A percentile compares a stretch with the other conserved stretches of the same genome.
Conservation (phyloP, 2,888 invertebrate species). For the Drosophila glabriapex region DNA sequence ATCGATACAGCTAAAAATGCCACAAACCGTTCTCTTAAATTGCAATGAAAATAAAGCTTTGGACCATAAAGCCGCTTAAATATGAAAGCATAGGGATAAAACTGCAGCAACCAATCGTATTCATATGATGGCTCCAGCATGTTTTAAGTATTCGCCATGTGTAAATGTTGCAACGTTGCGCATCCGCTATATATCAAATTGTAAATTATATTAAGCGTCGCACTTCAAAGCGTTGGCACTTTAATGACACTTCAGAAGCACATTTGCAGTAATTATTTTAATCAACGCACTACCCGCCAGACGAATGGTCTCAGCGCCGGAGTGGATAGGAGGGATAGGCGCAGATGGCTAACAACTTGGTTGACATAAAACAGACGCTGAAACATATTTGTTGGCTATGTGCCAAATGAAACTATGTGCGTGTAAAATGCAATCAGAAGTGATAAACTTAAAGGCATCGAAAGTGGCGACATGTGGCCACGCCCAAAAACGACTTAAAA, state of each 20-base stretch:
- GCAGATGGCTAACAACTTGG: constrained; percentile 5
- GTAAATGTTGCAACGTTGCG: constrained; percentile 21
- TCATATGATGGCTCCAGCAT: neutral
- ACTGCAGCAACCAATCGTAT: neutral
- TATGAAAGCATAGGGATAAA: neutral
- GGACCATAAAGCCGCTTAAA: neutral
- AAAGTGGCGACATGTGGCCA: constrained; percentile 58
- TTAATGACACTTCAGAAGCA: constrained; percentile 42
- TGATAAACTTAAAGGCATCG: constrained; percentile 57
- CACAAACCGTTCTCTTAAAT: neutral
- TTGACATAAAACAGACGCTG: constrained; percentile 38
- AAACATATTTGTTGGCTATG: constrained; percentile 38
- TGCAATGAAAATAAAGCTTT: neutral
- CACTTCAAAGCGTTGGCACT: constrained; percentile 50
- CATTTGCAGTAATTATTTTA: constrained; percentile 50
- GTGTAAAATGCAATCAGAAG: constrained; percentile 61
- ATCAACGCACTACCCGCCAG: constrained; percentile 10
- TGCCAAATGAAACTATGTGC: constrained; percentile 53
- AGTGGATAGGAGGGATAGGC: neutral
- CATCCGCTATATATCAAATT: constrained; percentile 60
- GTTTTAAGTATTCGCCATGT: neutral
- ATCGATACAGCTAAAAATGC: neutral
- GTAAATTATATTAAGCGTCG: constrained; percentile 1
- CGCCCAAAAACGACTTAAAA: constrained; percentile 14
- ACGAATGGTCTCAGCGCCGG: neutral